These are phyloP conservation scores for Eupithecia vulgata DNA, from an alignment of 2,888 invertebrate genomes.

Conservation along the genomic window DNA sequence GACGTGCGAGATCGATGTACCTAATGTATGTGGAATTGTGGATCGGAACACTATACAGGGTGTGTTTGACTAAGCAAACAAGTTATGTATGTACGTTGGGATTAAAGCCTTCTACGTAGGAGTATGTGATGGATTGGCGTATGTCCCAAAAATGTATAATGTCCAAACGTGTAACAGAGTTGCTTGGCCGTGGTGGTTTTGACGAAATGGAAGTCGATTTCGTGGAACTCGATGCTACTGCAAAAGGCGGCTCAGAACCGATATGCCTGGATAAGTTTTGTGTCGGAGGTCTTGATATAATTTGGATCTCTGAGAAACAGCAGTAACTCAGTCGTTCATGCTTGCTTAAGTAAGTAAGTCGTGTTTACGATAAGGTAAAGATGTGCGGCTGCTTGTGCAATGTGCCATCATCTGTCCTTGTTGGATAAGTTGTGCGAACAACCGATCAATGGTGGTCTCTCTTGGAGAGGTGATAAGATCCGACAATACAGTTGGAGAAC, in stretches of 20 bases:
- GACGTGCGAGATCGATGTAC: conserved; percentile 81
- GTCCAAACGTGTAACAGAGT: not conserved
- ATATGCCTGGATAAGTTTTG: not conserved
- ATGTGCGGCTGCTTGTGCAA: not conserved
- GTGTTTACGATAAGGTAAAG: not conserved
- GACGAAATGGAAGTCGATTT: not conserved
- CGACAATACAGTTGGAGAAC: not conserved
- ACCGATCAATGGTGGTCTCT: not conserved
- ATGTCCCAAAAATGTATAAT: not conserved
- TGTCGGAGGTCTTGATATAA: no score
- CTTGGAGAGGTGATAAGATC: not conserved
- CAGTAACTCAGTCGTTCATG: not conserved
- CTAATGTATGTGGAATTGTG: conserved; percentile 79
- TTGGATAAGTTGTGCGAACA: not conserved
- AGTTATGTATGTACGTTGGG: not conserved
- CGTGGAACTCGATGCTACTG: not conserved
- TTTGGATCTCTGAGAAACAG: no score
- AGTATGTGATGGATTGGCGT: not conserved
- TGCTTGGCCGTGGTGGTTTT: not conserved
- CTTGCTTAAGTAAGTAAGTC: not conserved
- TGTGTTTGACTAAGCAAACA: not conserved
- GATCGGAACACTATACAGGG: conserved; percentile 66
- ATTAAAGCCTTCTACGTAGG: not conserved
- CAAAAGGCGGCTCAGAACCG: not conserved
- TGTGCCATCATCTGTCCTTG: not conserved